Base-by-base conservation (phyloP, 2,113 vertebrate genomes). In the Mesitornis unicolor region DNA sequence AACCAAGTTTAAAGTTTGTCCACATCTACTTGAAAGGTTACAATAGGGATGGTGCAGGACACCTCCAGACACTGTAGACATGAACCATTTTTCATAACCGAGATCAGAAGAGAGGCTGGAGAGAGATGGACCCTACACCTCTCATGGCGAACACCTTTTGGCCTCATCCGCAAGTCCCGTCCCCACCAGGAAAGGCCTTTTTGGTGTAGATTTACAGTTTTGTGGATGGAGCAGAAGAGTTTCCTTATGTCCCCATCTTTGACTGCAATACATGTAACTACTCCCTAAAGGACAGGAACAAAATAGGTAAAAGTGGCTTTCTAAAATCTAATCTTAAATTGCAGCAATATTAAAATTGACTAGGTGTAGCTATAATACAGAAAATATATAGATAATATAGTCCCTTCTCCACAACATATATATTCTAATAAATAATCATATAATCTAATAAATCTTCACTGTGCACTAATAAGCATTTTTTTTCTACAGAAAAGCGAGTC, bases 361-460 rank as follows among this genome's bases (percentile, higher is more conserved):
- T 54, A 45, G 26, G 59, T 59, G 33, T 35, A 65, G 35, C 54
- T 59, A 7, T 74, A 93, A 86, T 35, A 45, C 54, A 67, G 83
- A 71, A 93, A 95, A 90, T 81, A 86, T 35, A 80, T 9, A 68
- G 83, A 86, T 86, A 90, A 86, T 31, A 89, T 15, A 56, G 36
- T 78, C 69, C 69, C 69, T 84, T 81, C 68, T n/a, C 42, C 54
- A 50, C 86, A 81, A 61, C 47, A 38, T 61, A 38, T 61, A 38
- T 51, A 56, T 60, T 68, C 81, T 40, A 95, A 96, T 93, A 96
- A 95, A 95, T 95, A 97, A 95, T 84, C 71, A 56, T 73, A 87
- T 45, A n/a, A 28, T 61, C 56, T 33, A 24, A 54, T 89, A 86
- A 96, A 94, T 96, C 84, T 67, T 45, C 53, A 7, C 40, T 47